Conservation (phyloP, 2,888 invertebrate genomes). For the Acleris holmiana region DNA sequence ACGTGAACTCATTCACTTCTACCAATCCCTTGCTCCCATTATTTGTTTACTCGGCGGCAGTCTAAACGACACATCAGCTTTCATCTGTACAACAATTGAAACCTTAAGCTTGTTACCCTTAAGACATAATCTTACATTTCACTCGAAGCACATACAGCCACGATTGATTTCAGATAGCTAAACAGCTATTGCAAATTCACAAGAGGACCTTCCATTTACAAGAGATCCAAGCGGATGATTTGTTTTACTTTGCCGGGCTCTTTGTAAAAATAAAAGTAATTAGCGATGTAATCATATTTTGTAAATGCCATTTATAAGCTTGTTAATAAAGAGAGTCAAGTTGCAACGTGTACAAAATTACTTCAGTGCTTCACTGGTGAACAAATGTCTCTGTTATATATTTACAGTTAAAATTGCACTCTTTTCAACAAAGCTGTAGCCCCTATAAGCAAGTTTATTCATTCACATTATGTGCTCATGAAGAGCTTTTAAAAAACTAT, state of each 20-base stretch:
- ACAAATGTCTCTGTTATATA: too few species aligned
- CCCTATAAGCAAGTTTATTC: too few species aligned
- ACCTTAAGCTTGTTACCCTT: conserved; percentile 47
- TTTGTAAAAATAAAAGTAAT: conserved; percentile 39
- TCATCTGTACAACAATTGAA: conserved; percentile 45
- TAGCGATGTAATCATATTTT: conserved; percentile 24
- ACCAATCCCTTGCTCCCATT: conserved; percentile 74
- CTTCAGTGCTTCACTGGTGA: too few species aligned
- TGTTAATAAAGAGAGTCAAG: too few species aligned
- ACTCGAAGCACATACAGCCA: conserved; percentile 22
- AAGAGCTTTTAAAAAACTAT: too few species aligned
- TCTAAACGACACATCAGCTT: conserved; percentile 56
- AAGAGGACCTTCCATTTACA: conserved; percentile 58
- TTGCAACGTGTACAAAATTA: too few species aligned
- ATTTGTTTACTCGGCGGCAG: conserved; percentile 64
- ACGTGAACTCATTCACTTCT: conserved; percentile 69
- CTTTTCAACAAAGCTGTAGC: too few species aligned
- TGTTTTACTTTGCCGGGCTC: conserved; percentile 50
- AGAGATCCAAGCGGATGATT: conserved; percentile 53
- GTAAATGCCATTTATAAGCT: too few species aligned
- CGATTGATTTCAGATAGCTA: conserved; percentile 51
- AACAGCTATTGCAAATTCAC: conserved; percentile 56
- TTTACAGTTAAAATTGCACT: too few species aligned
- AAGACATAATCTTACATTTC: conserved; percentile 47
- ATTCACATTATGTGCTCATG: too few species aligned